These are phyloP conservation scores for Eledona agricola DNA, from an alignment of 2,888 invertebrate species.

Conservation along the genomic window DNA sequence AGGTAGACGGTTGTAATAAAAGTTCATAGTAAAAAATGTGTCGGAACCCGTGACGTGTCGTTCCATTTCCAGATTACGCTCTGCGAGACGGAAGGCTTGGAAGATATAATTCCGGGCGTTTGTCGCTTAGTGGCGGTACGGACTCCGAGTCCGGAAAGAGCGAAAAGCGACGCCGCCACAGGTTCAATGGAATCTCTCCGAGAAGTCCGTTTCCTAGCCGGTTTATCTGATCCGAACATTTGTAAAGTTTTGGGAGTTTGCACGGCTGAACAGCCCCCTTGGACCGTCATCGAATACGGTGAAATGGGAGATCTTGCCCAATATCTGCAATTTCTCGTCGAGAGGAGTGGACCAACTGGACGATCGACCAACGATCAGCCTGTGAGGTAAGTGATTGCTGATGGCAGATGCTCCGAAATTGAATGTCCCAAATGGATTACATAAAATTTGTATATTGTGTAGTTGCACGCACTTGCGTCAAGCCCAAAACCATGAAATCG, in stretches of 20 bases:
- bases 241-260: slow-evolving; percentile 71
- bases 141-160: slow-evolving; percentile 62
- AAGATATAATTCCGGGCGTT: slow-evolving; percentile 63
- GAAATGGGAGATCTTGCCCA: slow-evolving; percentile 79
- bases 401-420: slow-evolving; percentile 29
- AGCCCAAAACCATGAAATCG: too few species aligned
- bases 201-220: slow-evolving; percentile 75
- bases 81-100: slow-evolving; percentile 66
- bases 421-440: slow-evolving; percentile 21
- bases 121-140: slow-evolving; percentile 67
- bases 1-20: too few species aligned
- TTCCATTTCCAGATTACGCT: slow-evolving; percentile 63
- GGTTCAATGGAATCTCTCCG: slow-evolving; percentile 64
- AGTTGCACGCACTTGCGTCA: too few species aligned
- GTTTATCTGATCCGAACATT: slow-evolving; percentile 73
- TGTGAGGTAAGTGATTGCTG: slow-evolving; percentile 52
- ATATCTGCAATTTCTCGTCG: slow-evolving; percentile 66
- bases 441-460: slow-evolving; percentile 31
- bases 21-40: too few species aligned
- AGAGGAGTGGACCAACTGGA: slow-evolving; percentile 58
- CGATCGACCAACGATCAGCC: slow-evolving; percentile 54
- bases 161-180: slow-evolving; percentile 57
- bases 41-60: slow-evolving; percentile 26
- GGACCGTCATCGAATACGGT: slow-evolving; percentile 78
- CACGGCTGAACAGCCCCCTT: slow-evolving; percentile 69